Conservation (phyloP, 2,113 vertebrate species). For the Mustela nigripes region DNA sequence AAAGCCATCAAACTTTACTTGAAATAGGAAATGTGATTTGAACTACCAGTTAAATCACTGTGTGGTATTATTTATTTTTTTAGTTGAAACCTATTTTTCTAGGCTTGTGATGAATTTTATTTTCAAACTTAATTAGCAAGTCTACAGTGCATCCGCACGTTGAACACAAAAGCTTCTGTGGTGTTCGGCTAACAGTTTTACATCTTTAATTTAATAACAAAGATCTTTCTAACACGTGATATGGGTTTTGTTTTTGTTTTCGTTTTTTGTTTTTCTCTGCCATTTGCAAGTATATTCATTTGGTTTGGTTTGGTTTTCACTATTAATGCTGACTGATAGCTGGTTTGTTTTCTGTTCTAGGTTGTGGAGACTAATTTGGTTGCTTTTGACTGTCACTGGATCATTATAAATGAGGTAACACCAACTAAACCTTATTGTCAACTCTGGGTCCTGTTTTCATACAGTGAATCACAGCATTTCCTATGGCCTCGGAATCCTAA, state of each 20-base stretch:
- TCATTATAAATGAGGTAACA: conserved; percentile 99
- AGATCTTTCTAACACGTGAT: conserved; percentile 44
- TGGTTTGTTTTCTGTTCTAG: conserved; percentile 91
- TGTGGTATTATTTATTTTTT: conserved; percentile 58
- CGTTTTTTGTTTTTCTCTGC: not conserved
- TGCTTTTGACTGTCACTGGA: conserved; percentile 99
- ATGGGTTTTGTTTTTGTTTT: not conserved
- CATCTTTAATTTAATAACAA: conserved; percentile 66
- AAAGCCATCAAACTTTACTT: conserved; percentile 5
- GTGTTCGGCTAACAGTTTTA: conserved; percentile 69
- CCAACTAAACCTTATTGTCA: conserved; percentile 64
- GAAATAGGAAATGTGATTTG: not conserved
- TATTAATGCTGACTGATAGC: conserved; percentile 84
- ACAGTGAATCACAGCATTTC: conserved; percentile 49
- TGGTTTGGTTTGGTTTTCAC: conserved; percentile 66
- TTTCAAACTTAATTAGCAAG: conserved; percentile 78
- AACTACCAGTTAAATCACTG: conserved; percentile 12
- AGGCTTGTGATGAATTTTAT: conserved; percentile 6
- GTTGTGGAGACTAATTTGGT: conserved; percentile 99
- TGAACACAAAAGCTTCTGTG: conserved; percentile 60
- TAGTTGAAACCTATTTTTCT: conserved; percentile 50
- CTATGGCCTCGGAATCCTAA: conserved; percentile 78
- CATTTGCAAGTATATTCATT: conserved; percentile 72
- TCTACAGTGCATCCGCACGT: not conserved
- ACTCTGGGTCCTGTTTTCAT: conserved; percentile 72